Percentiles rank a stretch among this genome's conserved stretches.
Conservation (phyloP, 2,888 invertebrate genomes). For the Drosophila ezoana region DNA sequence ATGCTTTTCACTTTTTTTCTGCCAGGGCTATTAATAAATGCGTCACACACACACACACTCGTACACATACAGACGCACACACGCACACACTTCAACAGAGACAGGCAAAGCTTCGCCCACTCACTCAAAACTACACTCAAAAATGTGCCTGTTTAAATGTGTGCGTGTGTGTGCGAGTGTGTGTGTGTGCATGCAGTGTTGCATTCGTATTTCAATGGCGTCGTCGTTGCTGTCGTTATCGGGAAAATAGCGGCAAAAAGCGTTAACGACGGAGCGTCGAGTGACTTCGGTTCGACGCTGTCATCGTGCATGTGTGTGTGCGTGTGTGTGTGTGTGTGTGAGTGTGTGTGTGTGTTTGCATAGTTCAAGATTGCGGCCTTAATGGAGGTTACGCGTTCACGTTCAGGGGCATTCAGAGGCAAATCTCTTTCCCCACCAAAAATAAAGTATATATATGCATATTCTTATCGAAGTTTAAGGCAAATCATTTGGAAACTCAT, state of each 20-base stretch:
- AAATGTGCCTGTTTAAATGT: conserved; percentile 14
- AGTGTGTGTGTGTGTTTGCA: conserved; percentile 36
- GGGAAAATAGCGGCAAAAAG: conserved; percentile 53
- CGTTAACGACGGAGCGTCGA: conserved; percentile 26
- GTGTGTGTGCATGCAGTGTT: conserved; percentile 46
- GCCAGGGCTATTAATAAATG: conserved; percentile 53
- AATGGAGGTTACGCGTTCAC: conserved; percentile 84
- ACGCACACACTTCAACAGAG: conserved; percentile 8
- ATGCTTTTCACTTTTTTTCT: conserved; percentile 34
- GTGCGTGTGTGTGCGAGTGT: conserved; percentile 3
- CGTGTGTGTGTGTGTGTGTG: not conserved
- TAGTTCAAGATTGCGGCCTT: conserved; percentile 84
- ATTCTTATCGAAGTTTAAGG: not conserved
- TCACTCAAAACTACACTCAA: conserved; percentile 41
- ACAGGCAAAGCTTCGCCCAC: conserved; percentile 50
- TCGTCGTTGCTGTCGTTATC: conserved; percentile 46
- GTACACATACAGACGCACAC: not conserved
- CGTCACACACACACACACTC: conserved; percentile 42
- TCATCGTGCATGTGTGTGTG: conserved; percentile 6
- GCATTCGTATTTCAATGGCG: conserved; percentile 77
- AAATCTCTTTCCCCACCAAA: conserved; percentile 35
- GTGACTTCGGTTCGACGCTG: conserved; percentile 13
- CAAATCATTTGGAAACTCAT: not conserved
- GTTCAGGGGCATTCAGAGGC: conserved; percentile 66
- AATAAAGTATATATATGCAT: not conserved